phyloP scores from a whole-genome alignment of 2,888 invertebrate genomes.

The Sinodicranocentrus sp. region DNA sequence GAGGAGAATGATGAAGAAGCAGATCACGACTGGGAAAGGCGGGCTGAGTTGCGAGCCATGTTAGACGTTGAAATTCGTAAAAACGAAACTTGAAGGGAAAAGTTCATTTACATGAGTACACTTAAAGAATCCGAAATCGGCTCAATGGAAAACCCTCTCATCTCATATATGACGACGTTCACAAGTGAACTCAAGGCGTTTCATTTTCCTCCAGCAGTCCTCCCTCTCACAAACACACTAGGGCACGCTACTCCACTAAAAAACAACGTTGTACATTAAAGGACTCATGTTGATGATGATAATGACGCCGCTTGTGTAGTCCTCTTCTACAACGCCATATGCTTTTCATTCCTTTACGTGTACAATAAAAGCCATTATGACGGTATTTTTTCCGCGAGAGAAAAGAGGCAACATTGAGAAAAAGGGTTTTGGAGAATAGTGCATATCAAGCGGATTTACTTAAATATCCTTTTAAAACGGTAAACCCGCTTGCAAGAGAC shows the following conservation, averaged over 20 bases:
- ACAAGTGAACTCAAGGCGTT: slow-evolving; percentile 3
- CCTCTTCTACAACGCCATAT: slow-evolving; percentile 24
- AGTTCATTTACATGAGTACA: slow-evolving; percentile 67
- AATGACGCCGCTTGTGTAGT: neutral
- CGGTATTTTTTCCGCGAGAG: slow-evolving; percentile 33
- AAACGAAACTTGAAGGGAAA: slow-evolving; percentile 45
- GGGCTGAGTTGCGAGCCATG: neutral
- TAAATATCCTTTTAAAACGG: slow-evolving; percentile 61
- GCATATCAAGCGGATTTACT: slow-evolving; percentile 50
- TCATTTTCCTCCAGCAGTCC: slow-evolving; percentile 11
- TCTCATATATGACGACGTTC: neutral
- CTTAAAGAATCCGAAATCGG: slow-evolving; percentile 64
- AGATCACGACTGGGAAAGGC: slow-evolving; percentile 43
- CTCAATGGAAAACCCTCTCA: slow-evolving; percentile 24
- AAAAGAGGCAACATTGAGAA: slow-evolving; percentile 18
- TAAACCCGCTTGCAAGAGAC: slow-evolving; percentile 49
- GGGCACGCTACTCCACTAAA: neutral
- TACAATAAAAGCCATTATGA: slow-evolving; percentile 52
- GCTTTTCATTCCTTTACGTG: slow-evolving; percentile 33
- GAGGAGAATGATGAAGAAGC: slow-evolving; percentile 56
- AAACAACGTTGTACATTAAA: neutral
- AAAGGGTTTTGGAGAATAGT: slow-evolving; percentile 3
- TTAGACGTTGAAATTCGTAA: slow-evolving; percentile 42
- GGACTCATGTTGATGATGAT: neutral
- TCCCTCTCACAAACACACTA: slow-evolving; percentile 28